Percentiles rank a stretch among this genome's conserved stretches.
Conservation (phyloP, 2,888 invertebrate genomes). For the Coecobrya sp. region DNA sequence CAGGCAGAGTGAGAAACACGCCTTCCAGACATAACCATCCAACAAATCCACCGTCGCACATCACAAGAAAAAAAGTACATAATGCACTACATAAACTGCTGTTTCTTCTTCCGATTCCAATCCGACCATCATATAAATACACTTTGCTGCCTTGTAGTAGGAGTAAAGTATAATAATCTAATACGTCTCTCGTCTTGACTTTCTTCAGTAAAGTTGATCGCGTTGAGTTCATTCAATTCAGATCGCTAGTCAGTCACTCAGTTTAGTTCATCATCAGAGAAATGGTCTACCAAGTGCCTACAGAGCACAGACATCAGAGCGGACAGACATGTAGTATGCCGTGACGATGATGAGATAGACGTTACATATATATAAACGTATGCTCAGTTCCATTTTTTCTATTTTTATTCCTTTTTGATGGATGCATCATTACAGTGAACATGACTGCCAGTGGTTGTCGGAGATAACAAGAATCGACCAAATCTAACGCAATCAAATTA, state of each 20-base stretch:
- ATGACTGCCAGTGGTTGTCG: slow-evolving; percentile 36
- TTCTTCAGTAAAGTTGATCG: slow-evolving; percentile 25
- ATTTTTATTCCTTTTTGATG: slow-evolving; percentile 23
- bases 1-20: slow-evolving; percentile 75
- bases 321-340: no score
- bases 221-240: slow-evolving; percentile 57
- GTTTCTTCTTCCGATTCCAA: not conserved
- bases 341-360: no score
- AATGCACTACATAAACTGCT: not conserved
- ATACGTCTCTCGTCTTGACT: slow-evolving; percentile 14
- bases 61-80: slow-evolving; percentile 1
- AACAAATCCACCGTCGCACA: not conserved
- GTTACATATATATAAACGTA: not conserved
- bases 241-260: not conserved
- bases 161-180: not conserved
- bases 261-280: slow-evolving; percentile 16
- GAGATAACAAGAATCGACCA: not conserved
- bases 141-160: not conserved
- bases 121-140: not conserved
- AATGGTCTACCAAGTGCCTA: not conserved
- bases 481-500: not conserved
- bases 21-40: slow-evolving; percentile 75
- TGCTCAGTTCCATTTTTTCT: not conserved
- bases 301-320: not conserved
- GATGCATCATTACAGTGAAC: slow-evolving; percentile 40